phyloP scores from a whole-genome alignment of 2,113 vertebrate genomes.

The Pholis gunnellus region DNA sequence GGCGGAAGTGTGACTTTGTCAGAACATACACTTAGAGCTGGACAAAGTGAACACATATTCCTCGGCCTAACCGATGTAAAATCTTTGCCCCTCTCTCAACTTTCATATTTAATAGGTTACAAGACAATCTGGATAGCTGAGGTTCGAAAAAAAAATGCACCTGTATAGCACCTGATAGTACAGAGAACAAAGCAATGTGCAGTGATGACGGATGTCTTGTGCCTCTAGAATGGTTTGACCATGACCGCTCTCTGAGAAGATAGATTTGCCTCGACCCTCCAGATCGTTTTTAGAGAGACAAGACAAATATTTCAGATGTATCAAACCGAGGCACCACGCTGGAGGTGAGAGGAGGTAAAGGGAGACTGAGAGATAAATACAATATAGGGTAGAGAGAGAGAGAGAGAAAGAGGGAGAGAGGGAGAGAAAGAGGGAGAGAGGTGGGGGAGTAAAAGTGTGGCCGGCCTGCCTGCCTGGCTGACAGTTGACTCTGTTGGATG shows the following conservation, averaged over 20 bases:
- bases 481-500: slow-evolving; percentile 90
- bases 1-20: background rate
- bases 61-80: background rate
- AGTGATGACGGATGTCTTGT: slow-evolving; percentile 66
- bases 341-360: slow-evolving; percentile 73
- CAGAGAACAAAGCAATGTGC: slow-evolving; percentile 6
- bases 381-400: slow-evolving; percentile 57
- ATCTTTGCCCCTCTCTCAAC: background rate
- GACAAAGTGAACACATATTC: background rate
- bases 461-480: slow-evolving; percentile 85
- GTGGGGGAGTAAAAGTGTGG: slow-evolving; percentile 57
- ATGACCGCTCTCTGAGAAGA: slow-evolving; percentile 73
- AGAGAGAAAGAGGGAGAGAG: background rate
- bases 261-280: slow-evolving; percentile 65
- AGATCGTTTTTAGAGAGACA: slow-evolving; percentile 75
- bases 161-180: slow-evolving; percentile 3
- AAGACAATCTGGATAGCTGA: background rate
- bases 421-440: background rate
- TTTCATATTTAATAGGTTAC: background rate
- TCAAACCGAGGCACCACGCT: slow-evolving; percentile 62
- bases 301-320: slow-evolving; percentile 77
- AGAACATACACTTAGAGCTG: background rate
- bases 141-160: slow-evolving; percentile 17
- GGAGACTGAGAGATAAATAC: slow-evolving; percentile 72
- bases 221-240: slow-evolving; percentile 65